Percentiles rank a stretch among this genome's conserved stretches.
These are phyloP conservation scores for Panopea generosa DNA, from an alignment of 2,888 invertebrate genomes.

Conservation along the genomic window DNA sequence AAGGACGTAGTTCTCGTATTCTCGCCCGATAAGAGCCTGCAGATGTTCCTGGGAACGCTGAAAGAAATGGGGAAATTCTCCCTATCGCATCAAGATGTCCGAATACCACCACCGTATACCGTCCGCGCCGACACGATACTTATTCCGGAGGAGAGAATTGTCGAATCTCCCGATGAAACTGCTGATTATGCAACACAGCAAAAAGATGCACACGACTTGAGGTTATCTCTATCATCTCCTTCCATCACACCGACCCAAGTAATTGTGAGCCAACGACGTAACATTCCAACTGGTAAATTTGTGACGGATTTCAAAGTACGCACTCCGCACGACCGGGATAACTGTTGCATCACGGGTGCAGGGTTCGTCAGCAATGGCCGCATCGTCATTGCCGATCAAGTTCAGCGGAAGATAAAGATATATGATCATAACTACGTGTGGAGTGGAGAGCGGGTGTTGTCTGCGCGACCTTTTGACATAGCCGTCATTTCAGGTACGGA, in stretches of 20 bases:
- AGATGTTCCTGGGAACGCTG: conserved; percentile 61
- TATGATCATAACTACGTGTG: conserved; percentile 61
- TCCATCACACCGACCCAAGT: conserved; percentile 48
- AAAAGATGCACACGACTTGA: conserved; percentile 24
- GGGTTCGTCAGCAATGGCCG: conserved; percentile 59
- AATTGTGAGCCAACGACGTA: conserved; percentile 1
- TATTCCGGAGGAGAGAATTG: conserved; percentile 56
- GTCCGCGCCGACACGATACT: conserved; percentile 65
- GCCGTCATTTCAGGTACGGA: conserved; percentile 55
- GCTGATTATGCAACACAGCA: conserved; percentile 5
- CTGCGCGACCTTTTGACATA: conserved; percentile 64
- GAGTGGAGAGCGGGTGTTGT: conserved; percentile 63
- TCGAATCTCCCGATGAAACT: conserved; percentile 42
- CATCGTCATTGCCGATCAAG: conserved; percentile 64
- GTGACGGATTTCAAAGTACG: conserved; percentile 62
- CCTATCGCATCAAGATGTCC: conserved; percentile 56
- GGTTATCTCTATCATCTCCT: conserved; percentile 50
- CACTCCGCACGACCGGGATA: conserved; percentile 65
- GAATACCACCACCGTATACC: conserved; percentile 65
- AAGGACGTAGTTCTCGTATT: conserved; percentile 62
- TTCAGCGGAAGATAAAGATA: conserved; percentile 64
- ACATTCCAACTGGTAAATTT: conserved; percentile 55
- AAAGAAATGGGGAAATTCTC: conserved; percentile 68
- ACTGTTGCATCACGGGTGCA: conserved; percentile 66
- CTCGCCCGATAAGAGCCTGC: conserved; percentile 60